phyloP scores from a whole-genome alignment of 2,797 vertebrate species.

The Gymnocypris eckloni region DNA sequence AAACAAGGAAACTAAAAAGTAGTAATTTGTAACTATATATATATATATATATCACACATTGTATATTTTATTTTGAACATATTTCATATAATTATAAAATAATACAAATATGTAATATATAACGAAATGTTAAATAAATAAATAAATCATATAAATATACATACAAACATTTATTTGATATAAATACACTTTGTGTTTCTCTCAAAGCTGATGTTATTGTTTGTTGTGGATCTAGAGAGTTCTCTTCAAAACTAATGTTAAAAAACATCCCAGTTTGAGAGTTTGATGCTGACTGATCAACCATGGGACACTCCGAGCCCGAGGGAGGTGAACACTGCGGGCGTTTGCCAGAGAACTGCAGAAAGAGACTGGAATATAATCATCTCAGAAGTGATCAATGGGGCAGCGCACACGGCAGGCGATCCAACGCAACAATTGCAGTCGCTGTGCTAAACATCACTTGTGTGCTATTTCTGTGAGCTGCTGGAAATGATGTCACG shows the following conservation, averaged over 20 bases:
- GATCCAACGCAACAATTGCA: slow-evolving; percentile 28
- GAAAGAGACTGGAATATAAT: slow-evolving; percentile 32
- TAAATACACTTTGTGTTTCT: background rate
- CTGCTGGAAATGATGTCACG: slow-evolving; percentile 37
- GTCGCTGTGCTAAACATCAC: slow-evolving; percentile 45
- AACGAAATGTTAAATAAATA: too few species aligned
- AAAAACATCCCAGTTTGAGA: slow-evolving; percentile 28
- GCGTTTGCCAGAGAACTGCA: slow-evolving; percentile 34
- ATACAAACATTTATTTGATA: background rate
- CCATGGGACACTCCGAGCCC: slow-evolving; percentile 21
- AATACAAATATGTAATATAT: too few species aligned
- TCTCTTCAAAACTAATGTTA: slow-evolving; percentile 13
- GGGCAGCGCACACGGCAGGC: slow-evolving; percentile 41
- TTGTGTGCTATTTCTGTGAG: slow-evolving; percentile 48
- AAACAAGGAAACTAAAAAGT: too few species aligned
- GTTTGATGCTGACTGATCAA: slow-evolving; percentile 32
- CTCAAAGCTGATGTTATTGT: background rate
- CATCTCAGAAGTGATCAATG: slow-evolving; percentile 50
- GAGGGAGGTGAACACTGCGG: slow-evolving; percentile 36
- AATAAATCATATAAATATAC: background rate
- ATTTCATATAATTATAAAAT: too few species aligned
- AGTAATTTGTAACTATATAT: too few species aligned
- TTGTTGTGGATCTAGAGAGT: background rate
- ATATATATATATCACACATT: too few species aligned
- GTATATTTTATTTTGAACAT: too few species aligned